Evolutionary conservation across 2,113 vertebrate species (phyloP), one percentile per base, ranked within the genome.

Genomic region (Ellobius talpinus): DNA sequence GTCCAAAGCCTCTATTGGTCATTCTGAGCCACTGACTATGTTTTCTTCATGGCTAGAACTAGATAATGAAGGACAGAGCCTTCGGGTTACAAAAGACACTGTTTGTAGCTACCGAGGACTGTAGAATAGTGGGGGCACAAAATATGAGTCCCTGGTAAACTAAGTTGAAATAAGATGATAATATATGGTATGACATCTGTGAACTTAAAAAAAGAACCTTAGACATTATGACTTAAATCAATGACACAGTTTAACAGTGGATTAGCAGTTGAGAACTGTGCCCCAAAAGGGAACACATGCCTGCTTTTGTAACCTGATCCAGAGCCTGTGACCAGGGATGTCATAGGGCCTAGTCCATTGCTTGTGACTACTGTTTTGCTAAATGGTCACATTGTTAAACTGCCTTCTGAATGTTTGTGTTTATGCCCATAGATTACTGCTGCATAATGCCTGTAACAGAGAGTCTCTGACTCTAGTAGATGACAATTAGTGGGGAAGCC

Each of bases 201-300:
- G 47, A 84, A 86, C 61, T 91, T 86, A 58, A 58, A 58, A 16
- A 72, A 77, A 95, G 65, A 89, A 21, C 85, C 72, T 81, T 82
- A 61, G 26, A 45, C 91, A 74, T 66, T 61, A 79, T 58, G 17
- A 13, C n/a, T 70, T 89, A 55, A 94, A 17, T 86, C 74, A 87
- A 50, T 85, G 63, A 66, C 79, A 84, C n/a, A 21, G 42, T 50
- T 39, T 88, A 81, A 74, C 14, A 90, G 7, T 66, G 26, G n/a
- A 42, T 63, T 63, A 39, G 42, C n/a, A 63, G n/a, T 17, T 9
- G 55, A 63, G 81, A 29, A 61, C 2, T 58, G 36, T 24, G n/a
- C n/a, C 79, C 4, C 11, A 65, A 5, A 14, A 45, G 3, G 4
- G 16, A 63, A 45, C 16, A 29, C 29, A 65, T 29, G 39, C 39